phyloP scores from a whole-genome alignment of 2,797 vertebrate genomes.

The Phrynocephalus vlangalii region DNA sequence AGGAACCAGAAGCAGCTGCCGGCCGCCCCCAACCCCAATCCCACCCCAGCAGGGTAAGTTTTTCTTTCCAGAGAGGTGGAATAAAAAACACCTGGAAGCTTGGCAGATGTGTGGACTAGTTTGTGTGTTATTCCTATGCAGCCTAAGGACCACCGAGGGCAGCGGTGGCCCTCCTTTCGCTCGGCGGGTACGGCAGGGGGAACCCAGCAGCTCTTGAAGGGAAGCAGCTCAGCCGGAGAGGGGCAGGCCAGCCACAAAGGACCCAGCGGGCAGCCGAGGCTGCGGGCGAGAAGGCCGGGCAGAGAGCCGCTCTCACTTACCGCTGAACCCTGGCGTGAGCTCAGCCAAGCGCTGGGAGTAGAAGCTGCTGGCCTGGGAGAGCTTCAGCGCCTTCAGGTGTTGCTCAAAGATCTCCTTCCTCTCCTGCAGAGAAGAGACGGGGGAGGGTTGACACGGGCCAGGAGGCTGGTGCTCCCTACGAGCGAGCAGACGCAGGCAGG shows the following conservation, averaged over 20 bases:
- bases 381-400: constrained; percentile 93
- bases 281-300: too few species aligned
- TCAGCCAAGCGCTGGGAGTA: constrained; percentile 95
- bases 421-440: constrained; percentile 80
- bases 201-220: neutral
- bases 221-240: neutral
- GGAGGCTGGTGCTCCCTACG: too few species aligned
- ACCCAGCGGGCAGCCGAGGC: neutral
- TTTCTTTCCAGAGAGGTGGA: too few species aligned
- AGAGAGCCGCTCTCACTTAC: constrained; percentile 71
- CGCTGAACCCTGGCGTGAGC: constrained; percentile 95
- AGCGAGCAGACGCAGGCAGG: too few species aligned
- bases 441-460: accelerated
- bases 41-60: neutral
- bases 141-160: neutral
- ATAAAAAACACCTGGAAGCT: neutral
- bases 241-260: neutral
- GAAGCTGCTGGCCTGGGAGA: constrained; percentile 87
- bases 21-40: neutral
- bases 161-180: neutral
- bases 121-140: neutral
- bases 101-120: neutral
- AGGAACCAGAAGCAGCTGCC: neutral
- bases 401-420: constrained; percentile 97
- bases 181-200: accelerated